These are phyloP conservation scores for Sebastes aleutianus DNA, from an alignment of 2,797 vertebrate species.

Conservation along the genomic window DNA sequence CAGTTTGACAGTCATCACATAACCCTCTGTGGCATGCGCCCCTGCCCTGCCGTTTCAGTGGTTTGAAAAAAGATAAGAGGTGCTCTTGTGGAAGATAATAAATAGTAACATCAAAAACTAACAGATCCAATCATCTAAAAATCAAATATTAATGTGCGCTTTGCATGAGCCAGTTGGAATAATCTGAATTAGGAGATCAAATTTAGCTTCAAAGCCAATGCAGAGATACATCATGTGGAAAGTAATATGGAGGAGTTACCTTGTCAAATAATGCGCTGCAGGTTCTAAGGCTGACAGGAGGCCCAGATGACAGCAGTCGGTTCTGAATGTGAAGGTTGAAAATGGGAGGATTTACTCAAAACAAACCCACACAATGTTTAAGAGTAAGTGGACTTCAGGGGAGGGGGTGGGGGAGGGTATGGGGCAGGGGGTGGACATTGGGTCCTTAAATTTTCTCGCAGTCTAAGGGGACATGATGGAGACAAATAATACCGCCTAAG, in stretches of 20 bases:
- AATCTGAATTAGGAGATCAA: constrained; percentile 44
- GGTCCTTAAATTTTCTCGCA: constrained; percentile 13
- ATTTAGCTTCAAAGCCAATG: constrained; percentile 71
- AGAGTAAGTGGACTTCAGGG: constrained; percentile 57
- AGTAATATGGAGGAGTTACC: constrained; percentile 82
- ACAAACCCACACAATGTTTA: constrained; percentile 77
- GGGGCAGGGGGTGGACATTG: constrained; percentile 40
- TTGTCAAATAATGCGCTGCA: constrained; percentile 88
- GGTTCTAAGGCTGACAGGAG: constrained; percentile 88
- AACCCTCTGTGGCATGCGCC: constrained; percentile 70
- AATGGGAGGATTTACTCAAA: constrained; percentile 82
- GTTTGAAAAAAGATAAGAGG: constrained; percentile 26
- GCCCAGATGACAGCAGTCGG: constrained; percentile 87
- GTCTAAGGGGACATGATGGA: constrained; percentile 24
- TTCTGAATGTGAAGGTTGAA: constrained; percentile 87
- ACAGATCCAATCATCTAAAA: constrained; percentile 46
- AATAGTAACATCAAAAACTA: constrained; percentile 24
- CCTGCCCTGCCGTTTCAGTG: constrained; percentile 57
- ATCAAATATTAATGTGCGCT: constrained; percentile 35
- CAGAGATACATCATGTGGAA: constrained; percentile 69
- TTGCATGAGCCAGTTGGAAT: constrained; percentile 28
- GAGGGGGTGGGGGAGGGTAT: background rate
- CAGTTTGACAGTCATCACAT: constrained; percentile 67
- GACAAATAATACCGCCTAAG: constrained; percentile 8
- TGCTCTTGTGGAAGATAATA: constrained; percentile 37